These are phyloP conservation scores for Habrosyne pyritoides DNA, from an alignment of 2,888 invertebrate species.

Conservation along the genomic window DNA sequence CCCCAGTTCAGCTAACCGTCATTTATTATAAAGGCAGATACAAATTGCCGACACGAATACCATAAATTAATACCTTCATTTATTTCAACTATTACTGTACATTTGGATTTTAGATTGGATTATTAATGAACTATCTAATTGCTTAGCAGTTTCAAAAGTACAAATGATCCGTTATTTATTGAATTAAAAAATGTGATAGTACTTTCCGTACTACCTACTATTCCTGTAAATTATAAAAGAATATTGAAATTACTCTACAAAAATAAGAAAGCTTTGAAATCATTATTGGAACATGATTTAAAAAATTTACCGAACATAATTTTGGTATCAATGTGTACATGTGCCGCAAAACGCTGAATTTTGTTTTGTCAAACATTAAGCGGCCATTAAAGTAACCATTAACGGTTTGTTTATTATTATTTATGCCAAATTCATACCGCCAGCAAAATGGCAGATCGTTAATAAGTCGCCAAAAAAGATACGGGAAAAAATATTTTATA, in stretches of 20 bases:
- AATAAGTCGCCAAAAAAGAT: constrained; percentile 19
- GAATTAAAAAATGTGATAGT: too few species aligned
- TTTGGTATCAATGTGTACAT: not conserved
- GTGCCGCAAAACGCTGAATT: not conserved
- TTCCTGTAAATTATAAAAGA: too few species aligned
- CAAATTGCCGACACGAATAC: not conserved
- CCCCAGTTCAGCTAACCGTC: constrained; percentile 4
- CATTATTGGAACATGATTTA: too few species aligned
- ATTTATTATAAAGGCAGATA: constrained; percentile 6
- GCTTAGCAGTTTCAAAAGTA: too few species aligned
- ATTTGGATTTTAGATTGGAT: not conserved
- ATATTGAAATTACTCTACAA: too few species aligned
- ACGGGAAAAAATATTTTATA: constrained; percentile 21
- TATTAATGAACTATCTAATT: too few species aligned
- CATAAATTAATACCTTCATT: not conserved
- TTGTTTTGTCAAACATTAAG: not conserved
- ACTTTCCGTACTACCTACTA: too few species aligned
- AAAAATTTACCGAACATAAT: too few species aligned
- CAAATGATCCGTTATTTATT: too few species aligned
- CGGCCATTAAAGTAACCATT: not conserved
- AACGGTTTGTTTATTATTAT: not conserved
- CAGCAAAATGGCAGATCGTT: constrained; percentile 4
- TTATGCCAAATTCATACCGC: constrained; percentile 3
- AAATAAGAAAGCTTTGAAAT: too few species aligned
- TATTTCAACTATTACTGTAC: not conserved